Evolutionary conservation across 92 coral and sea anemone species (phyloP), one percentile per base, ranked within the genome.

Genomic region (Parazoanthus atlanticus): DNA sequence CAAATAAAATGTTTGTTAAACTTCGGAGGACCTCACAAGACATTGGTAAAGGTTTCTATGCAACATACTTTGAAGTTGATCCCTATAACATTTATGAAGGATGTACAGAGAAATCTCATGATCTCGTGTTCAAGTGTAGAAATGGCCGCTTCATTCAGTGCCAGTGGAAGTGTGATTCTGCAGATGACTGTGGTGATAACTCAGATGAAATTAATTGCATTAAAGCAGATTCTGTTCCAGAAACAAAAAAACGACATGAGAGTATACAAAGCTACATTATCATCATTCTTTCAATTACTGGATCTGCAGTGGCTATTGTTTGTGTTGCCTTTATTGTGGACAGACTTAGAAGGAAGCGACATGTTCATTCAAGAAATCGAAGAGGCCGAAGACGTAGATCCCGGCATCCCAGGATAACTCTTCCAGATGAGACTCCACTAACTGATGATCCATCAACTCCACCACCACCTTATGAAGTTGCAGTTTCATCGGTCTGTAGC

Each of bases 121-220:
- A 91, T 54, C 74, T 95, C 31, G 65, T 95, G 43, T 95, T 88
- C 66, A 91, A 82, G 74, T 95, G 98, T 73, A 84, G 91, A 3
- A 93, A 90, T 76, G 94, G 93, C 6, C 90, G 86, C 71, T 89
- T 78, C 71, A 90, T 95, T 49, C 94, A 88, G 41, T 95, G 98
- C 41, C 93, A 90, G 74, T 91, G 95, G 94, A 93, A 95, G 67
- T 95, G 98, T 76, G 98, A 95, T 90, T 93, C 94, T 5, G 85
- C 98, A 10, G 91, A 93, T 88, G 98, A 95, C 65, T 95, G 98
- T 78, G 89, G 90, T 81, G 98, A 95, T 83, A 88, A 85, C 34
- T 95, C 98, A n/a, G 98, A 95, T 91, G 98, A 95, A 54, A 73
- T 79, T 1, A 88, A 88, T 69, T 95, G 98, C 85, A 78, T 77